phyloP scores from a whole-genome alignment of 2,797 vertebrate species.

The Muscicapa comitata region DNA sequence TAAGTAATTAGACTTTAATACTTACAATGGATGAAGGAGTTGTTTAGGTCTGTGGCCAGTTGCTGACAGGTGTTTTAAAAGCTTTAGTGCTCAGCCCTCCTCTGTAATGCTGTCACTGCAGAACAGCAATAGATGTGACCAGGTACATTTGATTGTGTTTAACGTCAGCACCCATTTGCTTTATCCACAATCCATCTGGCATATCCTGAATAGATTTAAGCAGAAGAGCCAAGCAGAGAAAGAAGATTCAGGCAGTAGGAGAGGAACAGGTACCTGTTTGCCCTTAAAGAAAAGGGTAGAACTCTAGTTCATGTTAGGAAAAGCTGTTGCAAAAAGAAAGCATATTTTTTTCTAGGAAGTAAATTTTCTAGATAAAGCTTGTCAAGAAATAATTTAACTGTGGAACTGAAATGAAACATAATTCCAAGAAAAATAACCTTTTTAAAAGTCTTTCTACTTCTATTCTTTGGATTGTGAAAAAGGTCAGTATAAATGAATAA shows the following conservation, averaged over 20 bases:
- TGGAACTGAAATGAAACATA: not conserved
- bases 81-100: slow-evolving; percentile 25
- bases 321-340: not conserved
- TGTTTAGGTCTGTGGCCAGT: not conserved
- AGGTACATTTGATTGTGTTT: slow-evolving; percentile 1
- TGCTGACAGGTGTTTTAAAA: slow-evolving; percentile 46
- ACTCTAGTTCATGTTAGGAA: not conserved
- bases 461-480: slow-evolving; percentile 69
- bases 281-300: not conserved
- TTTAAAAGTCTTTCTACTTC: slow-evolving; percentile 71
- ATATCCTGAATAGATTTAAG: not conserved
- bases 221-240: not conserved
- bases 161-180: slow-evolving; percentile 21
- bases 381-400: not conserved
- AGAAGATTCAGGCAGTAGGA: not conserved
- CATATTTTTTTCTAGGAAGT: not conserved
- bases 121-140: slow-evolving; percentile 7
- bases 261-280: not conserved
- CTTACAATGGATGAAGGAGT: not conserved
- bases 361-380: not conserved
- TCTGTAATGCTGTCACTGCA: slow-evolving; percentile 39
- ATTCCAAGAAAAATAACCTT: slow-evolving; percentile 76
- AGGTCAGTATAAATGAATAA: slow-evolving; percentile 68
- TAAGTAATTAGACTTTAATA: not conserved
- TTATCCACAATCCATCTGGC: slow-evolving; percentile 3